Evolutionary conservation across 2,113 vertebrate species (phyloP), one percentile per base, ranked within the genome.

Genomic region (Aegotheles bennettii): DNA sequence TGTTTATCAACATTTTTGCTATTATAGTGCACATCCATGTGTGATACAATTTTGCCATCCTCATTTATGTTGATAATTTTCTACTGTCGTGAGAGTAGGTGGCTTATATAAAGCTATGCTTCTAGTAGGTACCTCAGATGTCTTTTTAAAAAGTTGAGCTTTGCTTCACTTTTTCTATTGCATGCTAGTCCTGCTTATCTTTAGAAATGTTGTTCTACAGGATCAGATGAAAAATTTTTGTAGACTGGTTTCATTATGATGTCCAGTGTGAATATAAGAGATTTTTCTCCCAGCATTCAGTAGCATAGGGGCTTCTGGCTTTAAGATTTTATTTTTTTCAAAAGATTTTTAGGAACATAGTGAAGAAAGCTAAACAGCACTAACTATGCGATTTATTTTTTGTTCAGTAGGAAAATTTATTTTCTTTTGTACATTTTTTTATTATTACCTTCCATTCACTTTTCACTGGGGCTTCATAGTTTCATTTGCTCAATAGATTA

Each of bases 21-120:
- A 25, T 48, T 76, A 3, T 0, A 36, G 11, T 14, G 29, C 19
- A 20, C 40, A 15, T 16, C 16, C 0, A 0, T 14, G n/a, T 33
- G 35, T 3, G 12, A 21, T 42, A 40, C 4, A 36, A 28, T 45
- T 80, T 80, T 36, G 53, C 11, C 43, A 68, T 26, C 29, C 18
- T 50, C 31, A 18, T 45, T 70, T 42, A 13, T 4, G 13, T 10
- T 59, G 80, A 36, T 40, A 35, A n/a, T 79, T 80, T 89, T 89
- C 15, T 42, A 9, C 29, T 64, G 29, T 19, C 25, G 3, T 11
- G 24, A 33, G 36, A 70, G 24, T 28, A 35, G 36, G 48, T 56
- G 53, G 13, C 29, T 80, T 28, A 8, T 14, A 23, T 26, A 35
- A 76, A 84, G 24, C 45, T 47, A 1, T 59, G 53, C 47, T 83